These are phyloP conservation scores for Chrysina gloriosa DNA, from an alignment of 2,888 invertebrate genomes.

Conservation along the genomic window DNA sequence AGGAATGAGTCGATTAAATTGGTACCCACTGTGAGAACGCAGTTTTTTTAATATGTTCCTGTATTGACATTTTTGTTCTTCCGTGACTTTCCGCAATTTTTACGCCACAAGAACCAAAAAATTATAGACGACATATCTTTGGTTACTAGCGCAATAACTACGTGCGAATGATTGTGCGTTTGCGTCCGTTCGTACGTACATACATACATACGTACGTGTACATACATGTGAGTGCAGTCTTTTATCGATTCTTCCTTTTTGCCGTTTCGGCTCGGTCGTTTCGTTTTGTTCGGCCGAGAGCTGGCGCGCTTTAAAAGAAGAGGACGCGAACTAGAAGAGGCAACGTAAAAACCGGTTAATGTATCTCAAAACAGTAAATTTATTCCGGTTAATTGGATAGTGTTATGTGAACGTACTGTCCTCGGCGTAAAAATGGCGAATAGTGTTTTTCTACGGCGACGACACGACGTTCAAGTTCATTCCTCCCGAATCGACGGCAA, in stretches of 20 bases:
- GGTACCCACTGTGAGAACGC: no score
- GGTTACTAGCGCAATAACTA: neutral
- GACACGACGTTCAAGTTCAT: slow-evolving; percentile 24
- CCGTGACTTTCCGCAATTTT: neutral
- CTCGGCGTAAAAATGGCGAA: slow-evolving; percentile 32
- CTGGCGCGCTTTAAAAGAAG: neutral
- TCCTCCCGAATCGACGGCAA: slow-evolving; percentile 3
- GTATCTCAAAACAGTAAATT: slow-evolving; percentile 36
- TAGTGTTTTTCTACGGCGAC: slow-evolving; percentile 15
- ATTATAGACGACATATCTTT: neutral
- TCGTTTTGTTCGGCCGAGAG: slow-evolving; percentile 16
- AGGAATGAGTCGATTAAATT: no score
- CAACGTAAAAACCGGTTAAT: slow-evolving; percentile 33
- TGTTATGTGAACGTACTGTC: slow-evolving; percentile 33
- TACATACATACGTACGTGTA: neutral
- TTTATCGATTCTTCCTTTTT: slow-evolving; percentile 20
- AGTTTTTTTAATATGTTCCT: no score
- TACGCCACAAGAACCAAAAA: neutral
- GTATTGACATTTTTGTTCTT: no score
- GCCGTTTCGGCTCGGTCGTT: slow-evolving; percentile 26
- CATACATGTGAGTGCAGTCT: neutral
- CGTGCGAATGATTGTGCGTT: neutral
- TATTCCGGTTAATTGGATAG: slow-evolving; percentile 38
- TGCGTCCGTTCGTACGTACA: neutral
- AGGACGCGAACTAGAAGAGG: slow-evolving; percentile 11